These are phyloP conservation scores for Eufriesea mexicana DNA, from an alignment of 1,140 invertebrate genomes.

Conservation along the genomic window DNA sequence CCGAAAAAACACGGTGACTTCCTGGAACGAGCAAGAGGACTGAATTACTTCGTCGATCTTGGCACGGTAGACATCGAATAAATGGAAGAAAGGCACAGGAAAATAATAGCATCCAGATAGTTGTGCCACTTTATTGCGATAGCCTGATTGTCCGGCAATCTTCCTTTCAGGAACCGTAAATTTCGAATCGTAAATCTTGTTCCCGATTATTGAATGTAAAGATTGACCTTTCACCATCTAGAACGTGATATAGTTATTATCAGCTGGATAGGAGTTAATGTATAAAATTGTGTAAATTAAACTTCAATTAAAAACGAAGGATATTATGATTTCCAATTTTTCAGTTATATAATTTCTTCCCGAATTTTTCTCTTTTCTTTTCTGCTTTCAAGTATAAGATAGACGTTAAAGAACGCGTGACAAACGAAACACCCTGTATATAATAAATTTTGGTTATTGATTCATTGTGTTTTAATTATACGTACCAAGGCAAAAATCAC, in stretches of 20 bases:
- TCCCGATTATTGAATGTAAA: neutral
- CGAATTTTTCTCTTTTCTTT: too few relatives aligned
- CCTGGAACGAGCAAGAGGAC: neutral
- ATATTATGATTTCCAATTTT: too few relatives aligned
- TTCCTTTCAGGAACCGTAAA: conserved; percentile 40
- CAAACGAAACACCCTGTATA: too few relatives aligned
- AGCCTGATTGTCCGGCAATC: conserved; percentile 20
- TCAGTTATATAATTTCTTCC: too few relatives aligned
- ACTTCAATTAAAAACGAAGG: too few relatives aligned
- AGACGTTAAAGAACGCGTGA: too few relatives aligned
- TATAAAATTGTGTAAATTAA: too few relatives aligned
- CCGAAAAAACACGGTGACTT: neutral
- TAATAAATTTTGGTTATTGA: too few relatives aligned
- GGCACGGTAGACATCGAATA: conserved; percentile 14
- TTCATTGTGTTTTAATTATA: neutral
- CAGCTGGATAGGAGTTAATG: too few relatives aligned
- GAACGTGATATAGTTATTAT: too few relatives aligned
- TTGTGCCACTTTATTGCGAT: conserved; percentile 58
- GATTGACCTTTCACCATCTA: neutral
- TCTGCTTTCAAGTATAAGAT: too few relatives aligned
- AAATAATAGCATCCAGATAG: conserved; percentile 57
- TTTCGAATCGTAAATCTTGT: conserved; percentile 37
- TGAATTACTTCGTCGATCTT: conserved; percentile 15
- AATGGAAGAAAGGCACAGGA: conserved; percentile 17
- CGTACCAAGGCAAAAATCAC: neutral